These are phyloP conservation scores for Xenopus borealis DNA, from an alignment of 2,113 vertebrate species.

Conservation along the genomic window DNA sequence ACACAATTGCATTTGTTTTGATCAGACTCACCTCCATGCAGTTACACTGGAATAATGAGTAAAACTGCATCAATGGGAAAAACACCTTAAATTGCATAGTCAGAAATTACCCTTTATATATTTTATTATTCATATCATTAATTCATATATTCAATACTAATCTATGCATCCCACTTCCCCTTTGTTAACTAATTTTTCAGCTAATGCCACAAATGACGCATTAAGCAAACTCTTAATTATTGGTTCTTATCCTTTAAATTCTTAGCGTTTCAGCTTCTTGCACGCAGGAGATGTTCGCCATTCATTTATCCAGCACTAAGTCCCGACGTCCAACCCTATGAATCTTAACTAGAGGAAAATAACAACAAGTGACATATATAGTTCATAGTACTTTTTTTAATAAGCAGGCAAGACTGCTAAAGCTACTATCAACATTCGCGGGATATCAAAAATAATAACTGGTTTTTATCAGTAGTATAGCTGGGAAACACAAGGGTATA, in stretches of 20 bases:
- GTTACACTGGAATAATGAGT: too few relatives aligned
- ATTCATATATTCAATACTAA: too few relatives aligned
- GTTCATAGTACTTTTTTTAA: constrained; percentile 68
- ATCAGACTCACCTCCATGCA: too few relatives aligned
- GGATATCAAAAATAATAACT: constrained; percentile 80
- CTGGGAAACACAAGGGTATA: constrained; percentile 72
- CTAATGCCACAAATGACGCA: not conserved
- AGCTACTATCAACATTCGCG: constrained; percentile 73
- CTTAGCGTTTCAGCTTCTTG: constrained; percentile 53
- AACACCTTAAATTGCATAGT: too few relatives aligned
- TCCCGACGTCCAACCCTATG: constrained; percentile 54
- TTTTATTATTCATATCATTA: too few relatives aligned
- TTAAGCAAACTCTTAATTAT: constrained; percentile 25
- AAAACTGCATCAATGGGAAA: too few relatives aligned
- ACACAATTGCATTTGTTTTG: too few relatives aligned
- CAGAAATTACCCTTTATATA: too few relatives aligned
- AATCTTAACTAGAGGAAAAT: constrained; percentile 68
- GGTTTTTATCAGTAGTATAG: constrained; percentile 69
- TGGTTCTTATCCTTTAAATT: constrained; percentile 42
- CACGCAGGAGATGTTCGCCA: constrained; percentile 54
- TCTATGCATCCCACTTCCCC: not conserved
- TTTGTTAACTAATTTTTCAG: constrained; percentile 1
- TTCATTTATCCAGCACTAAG: constrained; percentile 53
- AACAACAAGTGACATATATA: constrained; percentile 67
- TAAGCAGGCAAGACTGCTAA: constrained; percentile 73